Percentiles rank a stretch among this genome's conserved stretches.
These are phyloP conservation scores for Ophioninae sp. DNA, from an alignment of 2,888 invertebrate species.

Conservation along the genomic window DNA sequence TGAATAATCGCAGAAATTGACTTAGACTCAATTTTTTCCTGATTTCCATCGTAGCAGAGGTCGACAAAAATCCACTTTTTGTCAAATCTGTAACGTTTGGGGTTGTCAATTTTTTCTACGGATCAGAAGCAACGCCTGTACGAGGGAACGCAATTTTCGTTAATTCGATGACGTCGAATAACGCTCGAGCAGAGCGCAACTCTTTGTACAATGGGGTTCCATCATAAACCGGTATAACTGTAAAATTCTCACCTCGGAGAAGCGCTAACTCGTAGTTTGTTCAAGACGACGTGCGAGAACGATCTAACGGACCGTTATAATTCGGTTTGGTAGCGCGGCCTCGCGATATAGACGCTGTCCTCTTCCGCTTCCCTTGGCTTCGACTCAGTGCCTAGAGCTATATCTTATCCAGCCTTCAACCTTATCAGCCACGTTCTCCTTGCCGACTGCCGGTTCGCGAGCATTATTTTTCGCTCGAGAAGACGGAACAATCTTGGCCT, in stretches of 20 bases:
- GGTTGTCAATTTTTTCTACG: not conserved
- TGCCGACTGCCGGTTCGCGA: slow-evolving; percentile 12
- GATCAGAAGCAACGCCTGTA: not conserved
- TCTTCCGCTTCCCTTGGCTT: slow-evolving; percentile 25
- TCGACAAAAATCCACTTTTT: not conserved
- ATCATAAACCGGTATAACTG: slow-evolving; percentile 1
- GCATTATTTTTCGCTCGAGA: slow-evolving; percentile 24
- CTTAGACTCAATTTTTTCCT: too few relatives aligned
- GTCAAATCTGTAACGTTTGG: not conserved
- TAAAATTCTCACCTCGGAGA: slow-evolving; percentile 60
- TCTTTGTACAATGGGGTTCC: slow-evolving; percentile 15
- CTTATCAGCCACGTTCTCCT: not conserved
- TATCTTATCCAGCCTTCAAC: slow-evolving; percentile 11
- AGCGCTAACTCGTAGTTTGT: slow-evolving; percentile 64
- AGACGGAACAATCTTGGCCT: slow-evolving; percentile 27
- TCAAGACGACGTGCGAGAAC: slow-evolving; percentile 57
- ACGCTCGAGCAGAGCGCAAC: not conserved
- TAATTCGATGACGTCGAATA: slow-evolving; percentile 20
- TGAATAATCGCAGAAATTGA: too few relatives aligned
- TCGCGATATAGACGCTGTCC: slow-evolving; percentile 18
- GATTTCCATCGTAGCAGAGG: too few relatives aligned
- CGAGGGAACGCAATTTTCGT: slow-evolving; percentile 3
- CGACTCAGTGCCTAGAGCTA: not conserved
- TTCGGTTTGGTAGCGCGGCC: slow-evolving; percentile 65
- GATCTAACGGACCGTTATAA: slow-evolving; percentile 67